Base-by-base conservation (phyloP, 2,113 vertebrate genomes). In the Gavia stellata region DNA sequence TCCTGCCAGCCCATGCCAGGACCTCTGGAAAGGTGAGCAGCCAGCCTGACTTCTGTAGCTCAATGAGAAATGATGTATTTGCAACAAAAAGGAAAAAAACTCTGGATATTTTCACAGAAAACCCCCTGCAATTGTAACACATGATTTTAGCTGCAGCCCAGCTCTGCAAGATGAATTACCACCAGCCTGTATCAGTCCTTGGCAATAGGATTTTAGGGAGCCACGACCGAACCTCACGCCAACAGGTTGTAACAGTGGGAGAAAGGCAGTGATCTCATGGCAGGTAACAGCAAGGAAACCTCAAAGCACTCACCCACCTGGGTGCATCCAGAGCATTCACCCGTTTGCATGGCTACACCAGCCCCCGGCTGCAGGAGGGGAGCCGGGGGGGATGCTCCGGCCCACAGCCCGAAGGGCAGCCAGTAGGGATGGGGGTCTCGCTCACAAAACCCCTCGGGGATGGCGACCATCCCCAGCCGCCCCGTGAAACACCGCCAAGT, bases 181-280 rank as follows among this genome's bases (percentile, higher is more conserved):
- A 19, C 8, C 33, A 58, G 26, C 6, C n/a, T 3, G 8, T 18
- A 9, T 0, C 62, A 17, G n/a, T 14, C 33, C 81, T 38, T 31
- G n/a, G 72, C 29, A 16, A 31, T 1, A 17, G 0, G 3, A 34
- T 58, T 58, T 72, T 17, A 17, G 7, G 10, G 24, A 92, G 16
- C 24, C 53, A 12, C 0, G 0, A 8, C 4, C 1, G 0, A 72
- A 52, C 18, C 18, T 28, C 12, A 0, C 3, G 24, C 40, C 58
- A 34, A 2, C 17, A 63, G 55, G 42, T 2, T n/a, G 56, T 11
- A 44, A 44, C 28, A 40, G n/a, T 0, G 18, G 45, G 73, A 78
- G 65, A 26, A 59, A 58, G 34, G 36, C 49, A 11, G 3, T 0
- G 31, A 17, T 26, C 24, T 50, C 42, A 3, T 3, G 55, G 66